Conservation (phyloP, 2,797 vertebrate species). For the Gymnothorax reevesii region DNA sequence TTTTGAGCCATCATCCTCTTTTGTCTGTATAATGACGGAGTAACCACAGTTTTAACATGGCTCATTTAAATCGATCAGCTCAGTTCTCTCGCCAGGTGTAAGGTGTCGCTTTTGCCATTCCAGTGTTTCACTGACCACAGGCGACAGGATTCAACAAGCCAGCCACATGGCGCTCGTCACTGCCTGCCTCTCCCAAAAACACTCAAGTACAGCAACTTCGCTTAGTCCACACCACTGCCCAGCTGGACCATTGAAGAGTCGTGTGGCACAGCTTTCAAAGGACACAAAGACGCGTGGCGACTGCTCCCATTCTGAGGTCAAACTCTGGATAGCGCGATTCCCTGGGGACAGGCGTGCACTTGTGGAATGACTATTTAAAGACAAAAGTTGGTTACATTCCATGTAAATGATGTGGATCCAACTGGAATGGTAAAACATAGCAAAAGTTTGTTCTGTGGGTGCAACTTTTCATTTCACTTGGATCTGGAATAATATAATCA, state of each 20-base stretch:
- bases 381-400: background rate
- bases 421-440: background rate
- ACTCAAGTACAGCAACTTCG: conserved; percentile 63
- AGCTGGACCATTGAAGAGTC: conserved; percentile 56
- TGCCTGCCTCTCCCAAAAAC: conserved; percentile 58
- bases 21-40: background rate
- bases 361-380: conserved; percentile 9
- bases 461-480: background rate
- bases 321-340: conserved; percentile 40
- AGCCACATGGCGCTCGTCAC: conserved; percentile 44
- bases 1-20: background rate
- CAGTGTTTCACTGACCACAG: background rate
- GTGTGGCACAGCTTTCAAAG: conserved; percentile 56
- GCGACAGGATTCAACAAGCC: background rate
- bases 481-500: background rate
- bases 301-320: conserved; percentile 58
- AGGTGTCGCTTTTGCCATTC: background rate
- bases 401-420: background rate
- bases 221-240: conserved; percentile 64
- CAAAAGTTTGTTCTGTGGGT: background rate
- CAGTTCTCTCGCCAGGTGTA: background rate
- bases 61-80: background rate
- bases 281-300: conserved; percentile 61
- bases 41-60: background rate
- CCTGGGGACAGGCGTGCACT: conserved; percentile 44